A percentile compares a stretch with the other conserved stretches of the same genome.
Evolutionary conservation across 2,888 invertebrate genomes (phyloP).

Genomic region (Pseudococcus jackbeardsleyi): DNA sequence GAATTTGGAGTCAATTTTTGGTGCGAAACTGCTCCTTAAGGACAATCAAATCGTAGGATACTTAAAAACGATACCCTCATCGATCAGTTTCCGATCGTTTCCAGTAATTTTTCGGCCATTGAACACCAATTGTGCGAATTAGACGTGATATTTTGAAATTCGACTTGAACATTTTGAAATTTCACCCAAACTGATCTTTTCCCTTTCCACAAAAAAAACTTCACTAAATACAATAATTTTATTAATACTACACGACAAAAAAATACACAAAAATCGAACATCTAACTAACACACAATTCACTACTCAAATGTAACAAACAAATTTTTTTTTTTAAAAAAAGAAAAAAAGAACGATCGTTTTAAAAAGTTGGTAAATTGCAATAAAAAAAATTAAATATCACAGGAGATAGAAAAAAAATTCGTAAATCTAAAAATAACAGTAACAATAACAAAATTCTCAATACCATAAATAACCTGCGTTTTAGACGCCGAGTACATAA

Average conservation of each 20-base stretch:
- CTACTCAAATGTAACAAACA: conserved; percentile 42
- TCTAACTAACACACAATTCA: conserved; percentile 41
- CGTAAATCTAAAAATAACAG: conserved; percentile 46
- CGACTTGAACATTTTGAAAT: too few relatives aligned
- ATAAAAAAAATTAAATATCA: conserved; percentile 60
- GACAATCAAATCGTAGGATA: too few relatives aligned
- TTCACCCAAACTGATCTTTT: too few relatives aligned
- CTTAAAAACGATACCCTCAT: too few relatives aligned
- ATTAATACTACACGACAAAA: conserved; percentile 31
- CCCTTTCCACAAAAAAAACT: background rate
- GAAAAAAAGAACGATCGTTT: conserved; percentile 46
- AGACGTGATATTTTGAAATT: too few relatives aligned
- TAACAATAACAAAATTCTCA: conserved; percentile 44
- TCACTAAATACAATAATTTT: background rate
- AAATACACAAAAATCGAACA: conserved; percentile 10
- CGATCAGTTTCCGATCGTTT: too few relatives aligned
- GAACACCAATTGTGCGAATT: too few relatives aligned
- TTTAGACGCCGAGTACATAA: conserved; percentile 14
- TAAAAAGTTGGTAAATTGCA: conserved; percentile 61
- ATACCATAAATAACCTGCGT: background rate
- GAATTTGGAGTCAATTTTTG: too few relatives aligned
- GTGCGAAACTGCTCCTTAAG: too few relatives aligned
- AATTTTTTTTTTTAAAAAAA: background rate
- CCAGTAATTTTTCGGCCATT: too few relatives aligned
- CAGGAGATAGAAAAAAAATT: conserved; percentile 46